A percentile compares a stretch with the other conserved stretches of the same genome.
phyloP scores from a whole-genome alignment of 2,113 vertebrate species.

The Manacus vitellinus region DNA sequence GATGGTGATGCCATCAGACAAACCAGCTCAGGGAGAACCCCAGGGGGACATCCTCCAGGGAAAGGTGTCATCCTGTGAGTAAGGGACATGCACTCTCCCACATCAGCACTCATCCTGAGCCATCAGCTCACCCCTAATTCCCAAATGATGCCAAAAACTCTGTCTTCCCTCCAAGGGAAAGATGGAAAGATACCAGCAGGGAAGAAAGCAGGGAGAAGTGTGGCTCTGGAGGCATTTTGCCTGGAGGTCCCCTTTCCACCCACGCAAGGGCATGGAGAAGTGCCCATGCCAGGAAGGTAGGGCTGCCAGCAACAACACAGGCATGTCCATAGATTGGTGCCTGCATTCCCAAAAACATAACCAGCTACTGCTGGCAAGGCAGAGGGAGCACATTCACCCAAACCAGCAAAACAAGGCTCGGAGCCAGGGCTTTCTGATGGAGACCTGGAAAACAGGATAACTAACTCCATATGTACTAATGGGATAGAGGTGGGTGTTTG shows the following conservation, averaged over 20 bases:
- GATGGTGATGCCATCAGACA: background rate
- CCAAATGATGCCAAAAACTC: background rate
- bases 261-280: background rate
- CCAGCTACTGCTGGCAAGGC: background rate
- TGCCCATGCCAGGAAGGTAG: background rate
- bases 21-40: background rate
- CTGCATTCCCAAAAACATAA: background rate
- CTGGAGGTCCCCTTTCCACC: background rate
- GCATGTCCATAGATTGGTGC: fast-evolving
- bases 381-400: background rate
- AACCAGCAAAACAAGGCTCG: background rate
- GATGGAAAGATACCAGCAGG: fast-evolving
- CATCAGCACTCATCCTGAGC: background rate
- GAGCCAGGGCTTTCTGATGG: background rate
- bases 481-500: fast-evolving
- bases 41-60: too few species aligned
- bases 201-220: background rate
- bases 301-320: background rate
- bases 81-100: fast-evolving
- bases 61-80: background rate
- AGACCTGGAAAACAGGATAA: background rate
- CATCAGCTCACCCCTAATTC: background rate
- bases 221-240: fast-evolving
- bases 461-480: fast-evolving
- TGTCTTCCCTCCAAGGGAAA: too few species aligned